Base-by-base conservation (phyloP, 2,113 vertebrate species). In the Otocyon megalotis region DNA sequence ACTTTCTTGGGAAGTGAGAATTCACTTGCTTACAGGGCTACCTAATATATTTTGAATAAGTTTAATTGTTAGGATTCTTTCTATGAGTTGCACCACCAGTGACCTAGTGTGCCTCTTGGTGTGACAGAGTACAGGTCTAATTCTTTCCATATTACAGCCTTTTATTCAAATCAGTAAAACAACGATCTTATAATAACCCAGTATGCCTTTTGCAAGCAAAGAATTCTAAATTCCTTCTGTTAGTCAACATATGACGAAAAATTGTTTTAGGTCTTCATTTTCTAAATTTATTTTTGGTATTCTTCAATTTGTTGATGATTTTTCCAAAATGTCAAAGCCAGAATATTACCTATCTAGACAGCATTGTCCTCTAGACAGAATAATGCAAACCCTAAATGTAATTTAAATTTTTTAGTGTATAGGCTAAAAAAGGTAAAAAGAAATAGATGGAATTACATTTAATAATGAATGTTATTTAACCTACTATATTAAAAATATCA, bases 381-480 rank as follows among this genome's bases (percentile, higher is more conserved):
- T 30, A 76, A 60, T 77, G 16, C 7, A 84, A 93, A 24, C 5
- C 20, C 32, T 22, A 48, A 28, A 7, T 83, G 24, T 63, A 50
- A 48, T 56, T 83, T 88, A 90, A 77, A 32, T 62, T 85, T 89
- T 83, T 48, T 88, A 69, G 30, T 24, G 14, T 8, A 10, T 22
- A 69, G 43, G 8, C 54, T 95, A 43, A 60, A 87, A 69, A 93
- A 74, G 10, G 0, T 58, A 28, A 93, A 93, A 86, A 56, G 24
- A 77, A 91, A 53, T 12, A 83, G 19, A 54, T 82, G 6, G 43
- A 81, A 76, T 74, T 43, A 63, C 92, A 93, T 79, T 71, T 87
- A 79, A 69, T 88, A 91, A 50, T 58, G 65, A 13, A 35, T 67
- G 71, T 90, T 85, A 65, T 86, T 88, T 88, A 80, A 53, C 62